Evolutionary conservation across 2,113 vertebrate genomes (phyloP).

Genomic region (Stegastes partitus): DNA sequence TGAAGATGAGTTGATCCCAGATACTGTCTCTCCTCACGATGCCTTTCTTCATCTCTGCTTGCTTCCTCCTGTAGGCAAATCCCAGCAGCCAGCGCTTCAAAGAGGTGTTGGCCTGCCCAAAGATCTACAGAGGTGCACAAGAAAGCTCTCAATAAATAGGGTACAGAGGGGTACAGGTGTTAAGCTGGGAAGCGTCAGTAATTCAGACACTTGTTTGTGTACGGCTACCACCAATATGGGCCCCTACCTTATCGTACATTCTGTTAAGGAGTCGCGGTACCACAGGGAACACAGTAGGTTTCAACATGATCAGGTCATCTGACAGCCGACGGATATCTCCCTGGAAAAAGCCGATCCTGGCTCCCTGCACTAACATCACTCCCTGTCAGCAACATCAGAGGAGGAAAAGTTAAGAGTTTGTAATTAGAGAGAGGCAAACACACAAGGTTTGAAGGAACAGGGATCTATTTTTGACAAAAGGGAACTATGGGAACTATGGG

Average conservation of each 20-base stretch:
- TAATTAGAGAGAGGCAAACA: not conserved
- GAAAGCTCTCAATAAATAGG: not conserved
- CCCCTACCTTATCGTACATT: slow-evolving; percentile 92
- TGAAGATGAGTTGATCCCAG: slow-evolving; percentile 96
- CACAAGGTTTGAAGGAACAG: not conserved
- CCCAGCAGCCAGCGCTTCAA: slow-evolving; percentile 94
- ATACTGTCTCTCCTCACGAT: slow-evolving; percentile 93
- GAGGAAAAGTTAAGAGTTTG: not conserved
- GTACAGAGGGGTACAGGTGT: too few relatives aligned
- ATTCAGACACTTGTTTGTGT: too few relatives aligned
- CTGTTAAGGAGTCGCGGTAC: slow-evolving; percentile 95
- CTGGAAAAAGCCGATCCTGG: slow-evolving; percentile 95
- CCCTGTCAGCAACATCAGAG: slow-evolving; percentile 76
- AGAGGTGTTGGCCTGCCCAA: slow-evolving; percentile 90
- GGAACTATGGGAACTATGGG: not conserved
- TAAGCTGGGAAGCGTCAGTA: too few relatives aligned
- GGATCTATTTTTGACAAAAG: not conserved
- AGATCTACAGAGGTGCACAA: slow-evolving; percentile 84
- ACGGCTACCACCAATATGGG: not conserved
- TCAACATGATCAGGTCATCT: slow-evolving; percentile 92
- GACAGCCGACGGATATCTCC: slow-evolving; percentile 93
- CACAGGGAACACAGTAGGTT: slow-evolving; percentile 94
- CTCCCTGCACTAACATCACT: slow-evolving; percentile 90
- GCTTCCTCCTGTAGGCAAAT: slow-evolving; percentile 93
- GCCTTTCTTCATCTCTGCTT: slow-evolving; percentile 91